phyloP scores from a whole-genome alignment of 2,113 vertebrate genomes.

The Parotia lawesii region DNA sequence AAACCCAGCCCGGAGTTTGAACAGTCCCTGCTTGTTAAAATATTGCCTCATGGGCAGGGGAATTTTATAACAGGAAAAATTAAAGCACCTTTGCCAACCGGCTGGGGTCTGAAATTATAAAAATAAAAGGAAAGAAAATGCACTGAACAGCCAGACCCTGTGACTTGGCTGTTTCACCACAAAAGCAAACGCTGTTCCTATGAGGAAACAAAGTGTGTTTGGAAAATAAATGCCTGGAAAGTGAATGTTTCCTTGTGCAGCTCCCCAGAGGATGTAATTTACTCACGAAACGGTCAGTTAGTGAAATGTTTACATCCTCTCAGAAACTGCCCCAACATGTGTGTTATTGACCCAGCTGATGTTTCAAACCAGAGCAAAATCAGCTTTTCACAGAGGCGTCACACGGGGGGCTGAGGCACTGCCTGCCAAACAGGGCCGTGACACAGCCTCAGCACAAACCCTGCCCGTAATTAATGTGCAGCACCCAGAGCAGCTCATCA shows the following conservation, averaged over 20 bases:
- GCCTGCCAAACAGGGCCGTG: not conserved
- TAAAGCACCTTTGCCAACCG: not conserved
- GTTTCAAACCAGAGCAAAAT: not conserved
- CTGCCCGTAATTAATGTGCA: not conserved
- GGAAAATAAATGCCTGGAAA: not conserved
- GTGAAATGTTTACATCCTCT: not conserved
- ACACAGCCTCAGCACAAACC: not conserved
- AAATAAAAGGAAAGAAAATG: not conserved
- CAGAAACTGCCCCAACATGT: not conserved
- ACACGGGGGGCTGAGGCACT: not conserved
- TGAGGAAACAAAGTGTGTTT: not conserved
- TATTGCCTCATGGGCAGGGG: not conserved
- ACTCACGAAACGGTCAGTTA: not conserved
- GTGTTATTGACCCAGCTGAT: not conserved
- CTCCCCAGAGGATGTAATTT: not conserved
- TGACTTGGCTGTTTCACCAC: not conserved
- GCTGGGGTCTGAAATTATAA: not conserved
- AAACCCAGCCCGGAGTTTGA: slow-evolving; percentile 27
- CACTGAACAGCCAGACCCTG: not conserved
- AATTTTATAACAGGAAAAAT: not conserved
- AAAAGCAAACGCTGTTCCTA: not conserved
- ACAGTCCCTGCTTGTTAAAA: slow-evolving; percentile 38
- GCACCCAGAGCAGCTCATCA: not conserved
- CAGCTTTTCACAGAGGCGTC: not conserved
- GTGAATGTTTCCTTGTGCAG: not conserved